A percentile compares a stretch with the other conserved stretches of the same genome.
Conservation (phyloP, 1,140 invertebrate genomes). For the Apis florea region DNA sequence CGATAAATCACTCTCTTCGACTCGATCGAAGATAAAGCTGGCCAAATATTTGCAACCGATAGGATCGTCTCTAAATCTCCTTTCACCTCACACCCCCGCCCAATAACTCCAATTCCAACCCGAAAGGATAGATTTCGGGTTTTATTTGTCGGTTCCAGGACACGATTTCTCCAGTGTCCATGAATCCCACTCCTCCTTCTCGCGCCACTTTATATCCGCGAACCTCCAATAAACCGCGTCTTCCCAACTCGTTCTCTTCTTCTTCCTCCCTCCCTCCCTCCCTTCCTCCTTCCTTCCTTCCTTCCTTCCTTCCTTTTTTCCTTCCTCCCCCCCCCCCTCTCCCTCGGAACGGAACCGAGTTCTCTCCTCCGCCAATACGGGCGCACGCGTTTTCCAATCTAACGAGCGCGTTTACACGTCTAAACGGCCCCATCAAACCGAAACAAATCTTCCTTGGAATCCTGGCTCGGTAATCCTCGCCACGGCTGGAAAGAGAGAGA, state of each 20-base stretch:
- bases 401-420: slow-evolving; percentile 76
- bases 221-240: slow-evolving; percentile 61
- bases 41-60: neutral
- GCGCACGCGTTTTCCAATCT: slow-evolving; percentile 70
- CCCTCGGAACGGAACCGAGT: neutral
- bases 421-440: slow-evolving; percentile 76
- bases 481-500: slow-evolving; percentile 29
- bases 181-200: neutral
- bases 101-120: slow-evolving; percentile 3
- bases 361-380: slow-evolving; percentile 39
- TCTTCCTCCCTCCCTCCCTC: slow-evolving; percentile 27
- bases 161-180: slow-evolving; percentile 4
- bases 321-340: neutral
- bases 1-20: neutral
- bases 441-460: slow-evolving; percentile 75
- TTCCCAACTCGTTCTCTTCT: slow-evolving; percentile 51
- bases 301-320: slow-evolving; percentile 18
- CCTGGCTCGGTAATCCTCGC: slow-evolving; percentile 61
- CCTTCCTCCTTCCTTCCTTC: slow-evolving; percentile 34
- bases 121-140: neutral
- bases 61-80: neutral
- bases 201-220: slow-evolving; percentile 37
- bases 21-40: neutral
- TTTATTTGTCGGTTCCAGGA: slow-evolving; percentile 23
- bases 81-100: no score